Evolutionary conservation across 2,113 vertebrate genomes (phyloP).

Genomic region (Brachyhypopomus gauderio): DNA sequence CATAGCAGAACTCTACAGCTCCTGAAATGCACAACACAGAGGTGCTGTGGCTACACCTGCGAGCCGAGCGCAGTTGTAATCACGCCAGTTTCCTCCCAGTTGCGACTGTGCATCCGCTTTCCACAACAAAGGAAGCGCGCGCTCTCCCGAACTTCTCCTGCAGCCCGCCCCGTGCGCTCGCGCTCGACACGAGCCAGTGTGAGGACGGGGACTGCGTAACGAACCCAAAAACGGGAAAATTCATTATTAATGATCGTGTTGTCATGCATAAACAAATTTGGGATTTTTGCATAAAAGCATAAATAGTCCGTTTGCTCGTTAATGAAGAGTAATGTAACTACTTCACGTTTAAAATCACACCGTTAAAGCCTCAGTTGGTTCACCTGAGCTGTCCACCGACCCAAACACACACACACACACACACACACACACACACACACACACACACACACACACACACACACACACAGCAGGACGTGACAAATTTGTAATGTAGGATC

Average conservation of each 20-base stretch:
- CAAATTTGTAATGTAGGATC: neutral
- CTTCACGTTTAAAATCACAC: too few species aligned
- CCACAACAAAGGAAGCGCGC: slow-evolving; percentile 57
- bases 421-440: slow-evolving; percentile 8
- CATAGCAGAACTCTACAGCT: neutral
- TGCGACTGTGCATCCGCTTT: slow-evolving; percentile 52
- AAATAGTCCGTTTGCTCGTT: too few species aligned
- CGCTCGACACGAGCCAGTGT: neutral
- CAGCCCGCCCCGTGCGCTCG: neutral
- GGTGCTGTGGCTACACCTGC: slow-evolving; percentile 36
- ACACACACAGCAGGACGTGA: neutral
- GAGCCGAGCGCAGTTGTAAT: slow-evolving; percentile 35
- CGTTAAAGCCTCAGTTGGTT: neutral
- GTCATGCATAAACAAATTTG: neutral
- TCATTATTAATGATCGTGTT: neutral
- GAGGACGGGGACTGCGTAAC: neutral
- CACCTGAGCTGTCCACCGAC: neutral
- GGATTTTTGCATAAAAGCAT: too few species aligned
- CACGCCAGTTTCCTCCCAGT: slow-evolving; percentile 34
- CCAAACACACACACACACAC: slow-evolving; percentile 10
- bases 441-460: neutral
- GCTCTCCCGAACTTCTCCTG: neutral
- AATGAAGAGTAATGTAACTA: too few species aligned
- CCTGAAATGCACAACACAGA: neutral
- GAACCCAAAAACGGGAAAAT: too few species aligned